Conservation (phyloP, 2,113 vertebrate genomes). For the Rhinoderma darwinii region DNA sequence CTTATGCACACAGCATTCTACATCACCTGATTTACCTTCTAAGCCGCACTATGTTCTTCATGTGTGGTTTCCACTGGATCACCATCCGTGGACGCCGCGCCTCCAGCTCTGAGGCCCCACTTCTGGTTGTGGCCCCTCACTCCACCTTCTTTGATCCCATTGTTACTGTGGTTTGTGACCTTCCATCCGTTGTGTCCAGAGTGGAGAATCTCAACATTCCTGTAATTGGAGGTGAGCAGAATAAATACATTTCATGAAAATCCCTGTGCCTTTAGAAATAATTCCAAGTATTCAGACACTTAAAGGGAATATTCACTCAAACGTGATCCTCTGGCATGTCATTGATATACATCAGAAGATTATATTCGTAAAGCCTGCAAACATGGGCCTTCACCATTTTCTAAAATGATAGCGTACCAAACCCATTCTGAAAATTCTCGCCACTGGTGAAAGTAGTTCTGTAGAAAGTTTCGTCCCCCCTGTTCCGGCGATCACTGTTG, state of each 20-base stretch:
- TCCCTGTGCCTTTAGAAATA: background rate
- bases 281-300: too few relatives aligned
- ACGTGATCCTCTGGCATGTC: background rate
- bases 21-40: conserved; percentile 73
- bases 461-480: too few relatives aligned
- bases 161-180: conserved; percentile 74
- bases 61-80: conserved; percentile 81
- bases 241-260: background rate
- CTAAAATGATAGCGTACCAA: too few relatives aligned
- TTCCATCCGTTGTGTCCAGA: conserved; percentile 84
- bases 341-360: too few relatives aligned
- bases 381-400: too few relatives aligned
- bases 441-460: too few relatives aligned
- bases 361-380: too few relatives aligned
- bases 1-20: conserved; percentile 69
- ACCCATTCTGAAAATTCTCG: too few relatives aligned
- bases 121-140: conserved; percentile 87
- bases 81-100: conserved; percentile 81
- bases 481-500: too few relatives aligned
- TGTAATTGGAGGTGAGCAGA: conserved; percentile 83
- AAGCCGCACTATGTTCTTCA: conserved; percentile 81
- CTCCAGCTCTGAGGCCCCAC: conserved; percentile 77
- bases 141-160: conserved; percentile 87
- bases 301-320: background rate
- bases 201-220: conserved; percentile 84